These are phyloP conservation scores for Phania funesta DNA, from an alignment of 2,888 invertebrate species.

Conservation along the genomic window DNA sequence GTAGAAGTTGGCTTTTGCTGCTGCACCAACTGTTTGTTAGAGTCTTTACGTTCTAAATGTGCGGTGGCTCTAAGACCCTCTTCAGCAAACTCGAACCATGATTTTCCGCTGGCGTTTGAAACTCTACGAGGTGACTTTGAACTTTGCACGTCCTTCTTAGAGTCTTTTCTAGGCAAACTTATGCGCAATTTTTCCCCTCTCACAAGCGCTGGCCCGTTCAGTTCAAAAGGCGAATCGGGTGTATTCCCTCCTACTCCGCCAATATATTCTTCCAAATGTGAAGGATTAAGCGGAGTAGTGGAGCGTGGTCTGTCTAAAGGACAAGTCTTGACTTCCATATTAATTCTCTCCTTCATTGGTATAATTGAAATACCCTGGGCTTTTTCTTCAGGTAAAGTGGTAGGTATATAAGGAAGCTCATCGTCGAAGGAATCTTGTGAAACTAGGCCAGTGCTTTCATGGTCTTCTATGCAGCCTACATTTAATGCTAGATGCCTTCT, in stretches of 20 bases:
- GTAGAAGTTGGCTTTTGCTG: constrained; percentile 45
- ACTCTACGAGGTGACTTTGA: constrained; percentile 82
- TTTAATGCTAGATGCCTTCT: constrained; percentile 82
- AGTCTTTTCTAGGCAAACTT: constrained; percentile 84
- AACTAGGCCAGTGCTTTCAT: constrained; percentile 89
- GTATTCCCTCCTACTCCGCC: constrained; percentile 75
- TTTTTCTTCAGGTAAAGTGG: constrained; percentile 92
- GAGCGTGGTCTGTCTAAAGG: constrained; percentile 88
- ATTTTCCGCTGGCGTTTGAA: constrained; percentile 81
- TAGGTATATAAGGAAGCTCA: constrained; percentile 93
- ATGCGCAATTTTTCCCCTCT: constrained; percentile 86
- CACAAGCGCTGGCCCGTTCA: constrained; percentile 68
- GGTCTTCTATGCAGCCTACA: constrained; percentile 82
- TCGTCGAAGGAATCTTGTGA: constrained; percentile 92
- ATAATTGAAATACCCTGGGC: constrained; percentile 90
- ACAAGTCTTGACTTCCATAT: constrained; percentile 84
- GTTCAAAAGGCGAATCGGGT: constrained; percentile 71
- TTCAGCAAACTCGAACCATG: constrained; percentile 85
- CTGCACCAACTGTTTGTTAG: constrained; percentile 74
- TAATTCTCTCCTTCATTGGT: constrained; percentile 87
- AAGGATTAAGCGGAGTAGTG: constrained; percentile 87
- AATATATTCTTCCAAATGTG: constrained; percentile 87
- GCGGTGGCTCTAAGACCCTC: constrained; percentile 82
- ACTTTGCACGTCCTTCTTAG: constrained; percentile 78
- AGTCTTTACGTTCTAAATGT: constrained; percentile 76